phyloP scores from a whole-genome alignment of 2,113 vertebrate genomes.

The Ascaphus truei region DNA sequence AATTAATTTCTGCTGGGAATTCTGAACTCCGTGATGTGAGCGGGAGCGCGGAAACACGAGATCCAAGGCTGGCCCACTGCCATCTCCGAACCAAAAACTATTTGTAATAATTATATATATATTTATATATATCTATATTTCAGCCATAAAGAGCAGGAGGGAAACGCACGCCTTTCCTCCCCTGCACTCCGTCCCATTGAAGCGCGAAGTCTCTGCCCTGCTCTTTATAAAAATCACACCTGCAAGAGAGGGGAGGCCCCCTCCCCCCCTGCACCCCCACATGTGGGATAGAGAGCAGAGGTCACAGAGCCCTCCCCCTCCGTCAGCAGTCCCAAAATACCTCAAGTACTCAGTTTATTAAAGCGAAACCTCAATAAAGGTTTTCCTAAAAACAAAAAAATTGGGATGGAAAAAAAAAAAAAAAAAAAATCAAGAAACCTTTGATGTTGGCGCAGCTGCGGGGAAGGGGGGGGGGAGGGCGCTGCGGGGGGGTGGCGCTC shows the following conservation, averaged over 20 bases:
- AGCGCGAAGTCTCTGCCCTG: conserved; percentile 8
- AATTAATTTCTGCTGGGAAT: background rate
- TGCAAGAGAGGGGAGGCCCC: conserved; percentile 1
- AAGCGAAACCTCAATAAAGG: conserved; percentile 46
- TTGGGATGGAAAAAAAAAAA: conserved; percentile 16
- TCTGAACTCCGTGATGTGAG: conserved; percentile 37
- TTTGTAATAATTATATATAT: conserved; percentile 61
- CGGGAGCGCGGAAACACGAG: conserved; percentile 38
- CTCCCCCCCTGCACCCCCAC: background rate
- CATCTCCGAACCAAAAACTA: conserved; percentile 54
- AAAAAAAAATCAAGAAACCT: conserved; percentile 28
- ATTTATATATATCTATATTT: conserved; percentile 61
- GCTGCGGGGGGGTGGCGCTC: too few relatives aligned
- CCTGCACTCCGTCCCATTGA: conserved; percentile 23
- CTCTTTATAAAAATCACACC: background rate
- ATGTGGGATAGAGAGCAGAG: background rate
- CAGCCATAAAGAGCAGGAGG: conserved; percentile 46
- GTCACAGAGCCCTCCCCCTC: conserved; percentile 43
- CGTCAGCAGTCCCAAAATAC: conserved; percentile 40
- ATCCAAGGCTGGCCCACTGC: conserved; percentile 49
- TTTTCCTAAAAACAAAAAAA: conserved; percentile 47
- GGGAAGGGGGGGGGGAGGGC: too few relatives aligned
- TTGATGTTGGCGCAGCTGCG: background rate
- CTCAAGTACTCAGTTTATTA: conserved; percentile 45
- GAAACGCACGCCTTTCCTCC: conserved; percentile 33